Percentiles rank a stretch among this genome's conserved stretches.
phyloP scores from a whole-genome alignment of 2,888 invertebrate genomes.

The Laothoe populi region DNA sequence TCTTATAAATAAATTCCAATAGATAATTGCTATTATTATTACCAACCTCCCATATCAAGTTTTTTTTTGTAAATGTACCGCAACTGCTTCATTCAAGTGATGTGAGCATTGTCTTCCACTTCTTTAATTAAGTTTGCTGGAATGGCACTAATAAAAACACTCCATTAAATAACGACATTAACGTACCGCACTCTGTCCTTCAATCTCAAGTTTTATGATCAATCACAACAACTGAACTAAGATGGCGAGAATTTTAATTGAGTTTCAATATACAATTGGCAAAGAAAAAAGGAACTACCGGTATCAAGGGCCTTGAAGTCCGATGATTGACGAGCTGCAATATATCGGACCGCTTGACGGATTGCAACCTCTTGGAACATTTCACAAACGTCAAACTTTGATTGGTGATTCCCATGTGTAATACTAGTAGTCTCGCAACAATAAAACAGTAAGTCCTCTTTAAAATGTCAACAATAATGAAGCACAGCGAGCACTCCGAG shows the following conservation, averaged over 20 bases:
- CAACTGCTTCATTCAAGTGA: background rate
- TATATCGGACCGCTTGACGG: conserved; percentile 62
- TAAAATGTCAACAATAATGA: conserved; percentile 51
- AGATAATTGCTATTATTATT: no score
- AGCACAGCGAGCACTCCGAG: conserved; percentile 42
- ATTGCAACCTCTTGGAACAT: conserved; percentile 66
- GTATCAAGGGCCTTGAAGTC: conserved; percentile 52
- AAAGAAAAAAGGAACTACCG: conserved; percentile 60
- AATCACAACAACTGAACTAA: conserved; percentile 33
- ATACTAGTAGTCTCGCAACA: conserved; percentile 75
- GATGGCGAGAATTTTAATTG: conserved; percentile 64
- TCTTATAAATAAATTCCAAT: no score
- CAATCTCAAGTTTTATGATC: conserved; percentile 35
- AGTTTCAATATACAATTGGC: conserved; percentile 64
- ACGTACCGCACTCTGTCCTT: conserved; percentile 32
- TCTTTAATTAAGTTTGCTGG: conserved; percentile 31
- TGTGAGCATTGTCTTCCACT: conserved; percentile 3
- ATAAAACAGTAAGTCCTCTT: conserved; percentile 57
- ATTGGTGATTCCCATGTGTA: conserved; percentile 84
- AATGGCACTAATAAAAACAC: conserved; percentile 34
- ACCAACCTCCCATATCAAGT: no score
- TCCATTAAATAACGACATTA: conserved; percentile 36
- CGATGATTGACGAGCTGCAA: conserved; percentile 75
- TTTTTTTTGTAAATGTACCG: background rate
- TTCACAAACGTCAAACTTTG: conserved; percentile 78